A percentile compares a stretch with the other conserved stretches of the same genome.
phyloP scores from a whole-genome alignment of 2,888 invertebrate species.

The Caenorhabditis sinica region DNA sequence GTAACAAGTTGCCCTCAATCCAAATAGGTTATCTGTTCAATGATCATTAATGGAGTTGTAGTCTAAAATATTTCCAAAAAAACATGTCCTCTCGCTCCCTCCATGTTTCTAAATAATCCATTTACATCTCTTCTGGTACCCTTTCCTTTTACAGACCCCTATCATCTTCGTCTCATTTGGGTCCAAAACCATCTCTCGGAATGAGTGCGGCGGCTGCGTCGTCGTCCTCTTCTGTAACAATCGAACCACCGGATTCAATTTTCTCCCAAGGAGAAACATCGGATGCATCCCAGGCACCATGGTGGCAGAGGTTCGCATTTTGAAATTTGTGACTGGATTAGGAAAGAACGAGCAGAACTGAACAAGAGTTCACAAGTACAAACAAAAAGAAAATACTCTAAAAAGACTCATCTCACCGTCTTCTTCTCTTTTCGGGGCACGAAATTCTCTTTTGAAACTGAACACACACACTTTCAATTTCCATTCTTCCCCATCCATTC shows the following conservation, averaged over 20 bases:
- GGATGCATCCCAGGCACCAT: slow-evolving; percentile 68
- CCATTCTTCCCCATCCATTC: neutral
- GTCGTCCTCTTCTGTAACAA: slow-evolving; percentile 50
- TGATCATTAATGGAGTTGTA: neutral
- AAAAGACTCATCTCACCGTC: neutral
- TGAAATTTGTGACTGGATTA: neutral
- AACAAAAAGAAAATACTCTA: neutral
- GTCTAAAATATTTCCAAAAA: neutral
- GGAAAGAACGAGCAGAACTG: neutral
- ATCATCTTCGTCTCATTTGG: slow-evolving; percentile 31
- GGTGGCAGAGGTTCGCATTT: slow-evolving; percentile 79
- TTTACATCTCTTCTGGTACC: neutral
- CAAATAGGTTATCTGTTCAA: neutral
- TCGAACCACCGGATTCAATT: slow-evolving; percentile 80
- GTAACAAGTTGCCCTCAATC: too few species aligned
- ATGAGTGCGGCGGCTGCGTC: slow-evolving; percentile 40
- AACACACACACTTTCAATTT: slow-evolving; percentile 24
- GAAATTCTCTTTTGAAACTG: slow-evolving; percentile 1
- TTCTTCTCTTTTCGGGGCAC: neutral
- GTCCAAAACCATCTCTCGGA: slow-evolving; percentile 15
- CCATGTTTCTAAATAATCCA: neutral
- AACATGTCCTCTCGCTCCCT: neutral
- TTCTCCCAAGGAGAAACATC: slow-evolving; percentile 75
- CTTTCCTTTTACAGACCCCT: neutral
- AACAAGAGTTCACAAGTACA: neutral